Evolutionary conservation across 2,888 invertebrate genomes (phyloP).

Genomic region (Coenonympha glycerion): DNA sequence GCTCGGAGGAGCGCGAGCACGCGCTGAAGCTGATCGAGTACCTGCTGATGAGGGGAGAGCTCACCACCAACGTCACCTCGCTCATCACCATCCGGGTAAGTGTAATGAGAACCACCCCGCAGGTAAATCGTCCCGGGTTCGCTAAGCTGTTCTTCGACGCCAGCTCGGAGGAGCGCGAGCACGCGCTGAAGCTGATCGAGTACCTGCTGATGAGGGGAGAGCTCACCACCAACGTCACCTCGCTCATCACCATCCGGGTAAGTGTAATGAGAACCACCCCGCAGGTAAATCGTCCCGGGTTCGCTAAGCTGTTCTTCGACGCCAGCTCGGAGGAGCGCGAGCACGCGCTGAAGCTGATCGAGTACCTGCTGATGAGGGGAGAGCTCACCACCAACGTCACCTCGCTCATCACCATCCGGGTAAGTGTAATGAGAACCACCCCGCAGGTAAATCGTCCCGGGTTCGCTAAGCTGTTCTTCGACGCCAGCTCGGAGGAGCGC

Average conservation of each 20-base stretch:
- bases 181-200: conserved; percentile 90
- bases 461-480: conserved; percentile 90
- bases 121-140: conserved; percentile 88
- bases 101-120: too few relatives aligned
- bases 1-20: conserved; percentile 90
- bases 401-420: conserved; percentile 76
- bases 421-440: too few relatives aligned
- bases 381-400: conserved; percentile 78
- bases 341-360: conserved; percentile 90
- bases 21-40: conserved; percentile 92
- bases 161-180: conserved; percentile 90
- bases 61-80: conserved; percentile 78
- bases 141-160: conserved; percentile 89
- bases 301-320: conserved; percentile 89
- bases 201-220: conserved; percentile 91
- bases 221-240: conserved; percentile 77
- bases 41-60: conserved; percentile 88
- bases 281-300: conserved; percentile 87
- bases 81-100: conserved; percentile 74
- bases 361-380: conserved; percentile 91
- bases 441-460: conserved; percentile 87
- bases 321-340: conserved; percentile 90
- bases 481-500: conserved; percentile 89
- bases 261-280: too few relatives aligned
- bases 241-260: conserved; percentile 76